Evolutionary conservation across 2,888 invertebrate genomes (phyloP).

Genomic region (Nipponacmea schrenckii): DNA sequence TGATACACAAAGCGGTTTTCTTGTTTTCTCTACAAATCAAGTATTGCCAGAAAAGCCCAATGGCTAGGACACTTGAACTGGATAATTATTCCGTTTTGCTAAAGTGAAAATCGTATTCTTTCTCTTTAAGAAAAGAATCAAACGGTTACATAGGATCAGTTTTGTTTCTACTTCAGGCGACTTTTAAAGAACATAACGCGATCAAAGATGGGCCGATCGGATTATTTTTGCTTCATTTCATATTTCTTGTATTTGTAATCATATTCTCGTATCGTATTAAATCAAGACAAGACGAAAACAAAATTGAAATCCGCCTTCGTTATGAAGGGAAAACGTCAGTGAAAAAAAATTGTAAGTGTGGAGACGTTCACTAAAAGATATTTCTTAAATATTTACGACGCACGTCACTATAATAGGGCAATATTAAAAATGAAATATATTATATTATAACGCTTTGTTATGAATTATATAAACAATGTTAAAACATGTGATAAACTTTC

Average conservation of each 20-base stretch:
- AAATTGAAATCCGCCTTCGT: background rate
- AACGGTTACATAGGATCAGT: background rate
- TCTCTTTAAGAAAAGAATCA: slow-evolving; percentile 2
- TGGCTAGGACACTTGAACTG: slow-evolving; percentile 8
- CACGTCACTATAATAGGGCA: no score
- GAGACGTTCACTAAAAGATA: no score
- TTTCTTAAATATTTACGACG: no score
- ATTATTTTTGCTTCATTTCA: slow-evolving; percentile 4
- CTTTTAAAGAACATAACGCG: background rate
- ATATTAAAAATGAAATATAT: no score
- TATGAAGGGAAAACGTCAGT: background rate
- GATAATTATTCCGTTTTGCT: slow-evolving; percentile 8
- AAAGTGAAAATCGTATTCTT: slow-evolving; percentile 4
- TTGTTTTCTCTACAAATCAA: slow-evolving; percentile 6
- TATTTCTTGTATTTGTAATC: slow-evolving; percentile 4
- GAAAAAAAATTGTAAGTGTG: no score
- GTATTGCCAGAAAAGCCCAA: slow-evolving; percentile 4
- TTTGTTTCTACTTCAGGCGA: background rate
- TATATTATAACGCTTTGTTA: no score
- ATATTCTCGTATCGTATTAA: background rate
- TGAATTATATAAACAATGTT: no score
- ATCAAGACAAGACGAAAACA: background rate
- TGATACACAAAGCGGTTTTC: slow-evolving; percentile 9
- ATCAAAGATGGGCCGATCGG: slow-evolving; percentile 1
- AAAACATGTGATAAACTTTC: no score